Conservation (phyloP, 2,797 vertebrate genomes). For the Etheostoma perlongum region DNA sequence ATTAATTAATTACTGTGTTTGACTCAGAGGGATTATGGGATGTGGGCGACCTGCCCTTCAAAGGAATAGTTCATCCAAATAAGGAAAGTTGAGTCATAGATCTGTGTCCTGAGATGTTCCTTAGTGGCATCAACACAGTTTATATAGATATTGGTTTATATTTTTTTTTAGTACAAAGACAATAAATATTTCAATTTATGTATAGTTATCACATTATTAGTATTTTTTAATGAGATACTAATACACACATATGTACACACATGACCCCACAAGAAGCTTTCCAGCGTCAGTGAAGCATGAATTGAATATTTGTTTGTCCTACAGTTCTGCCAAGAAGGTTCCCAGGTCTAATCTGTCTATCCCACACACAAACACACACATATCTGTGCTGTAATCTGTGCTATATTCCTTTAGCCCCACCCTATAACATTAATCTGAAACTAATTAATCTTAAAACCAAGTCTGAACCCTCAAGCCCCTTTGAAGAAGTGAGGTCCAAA, state of each 20-base stretch:
- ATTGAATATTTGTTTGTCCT: conserved; percentile 64
- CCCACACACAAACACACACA: background rate
- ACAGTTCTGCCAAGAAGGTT: conserved; percentile 42
- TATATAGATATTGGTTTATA: too few species aligned
- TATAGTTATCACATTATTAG: too few species aligned
- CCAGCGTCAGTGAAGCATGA: conserved; percentile 44
- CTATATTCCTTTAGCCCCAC: background rate
- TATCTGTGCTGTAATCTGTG: background rate
- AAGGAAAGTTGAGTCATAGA: background rate
- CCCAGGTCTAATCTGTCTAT: conserved; percentile 46
- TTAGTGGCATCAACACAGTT: too few species aligned
- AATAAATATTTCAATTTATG: too few species aligned
- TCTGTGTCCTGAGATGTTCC: background rate
- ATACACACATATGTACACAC: conserved; percentile 5
- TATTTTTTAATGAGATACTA: too few species aligned
- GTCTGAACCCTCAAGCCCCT: background rate
- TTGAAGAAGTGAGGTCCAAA: background rate
- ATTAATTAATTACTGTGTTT: background rate
- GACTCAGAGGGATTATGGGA: conserved; percentile 10
- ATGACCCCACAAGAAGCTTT: conserved; percentile 12
- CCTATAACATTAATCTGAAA: background rate
- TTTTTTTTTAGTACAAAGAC: too few species aligned
- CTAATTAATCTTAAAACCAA: rapidly evolving
- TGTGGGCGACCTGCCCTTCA: background rate
- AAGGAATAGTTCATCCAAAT: conserved; percentile 17